Evolutionary conservation across 2,797 vertebrate genomes (phyloP).

Genomic region (Centropyge bicolor): DNA sequence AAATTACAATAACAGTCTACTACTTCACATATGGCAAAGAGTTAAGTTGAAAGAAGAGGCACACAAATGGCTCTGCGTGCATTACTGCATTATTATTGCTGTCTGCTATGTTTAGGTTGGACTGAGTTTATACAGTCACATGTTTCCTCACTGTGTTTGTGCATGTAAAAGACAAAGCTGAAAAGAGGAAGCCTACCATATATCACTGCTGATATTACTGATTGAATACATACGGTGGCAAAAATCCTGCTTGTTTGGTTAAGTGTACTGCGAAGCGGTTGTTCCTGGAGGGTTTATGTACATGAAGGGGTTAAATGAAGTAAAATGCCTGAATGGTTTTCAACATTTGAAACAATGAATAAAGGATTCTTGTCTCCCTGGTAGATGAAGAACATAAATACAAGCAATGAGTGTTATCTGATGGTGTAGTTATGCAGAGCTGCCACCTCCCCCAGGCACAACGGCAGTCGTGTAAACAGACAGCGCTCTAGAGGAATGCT

Average conservation of each 20-base stretch:
- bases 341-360: conserved; percentile 64
- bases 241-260: conserved; percentile 1
- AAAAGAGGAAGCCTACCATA: conserved; percentile 17
- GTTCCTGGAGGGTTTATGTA: conserved; percentile 12
- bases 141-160: conserved; percentile 35
- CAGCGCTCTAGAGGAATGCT: conserved; percentile 85
- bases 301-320: conserved; percentile 30
- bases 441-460: conserved; percentile 71
- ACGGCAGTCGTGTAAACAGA: conserved; percentile 87
- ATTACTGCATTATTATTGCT: conserved; percentile 21
- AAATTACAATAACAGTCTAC: neutral
- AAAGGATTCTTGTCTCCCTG: conserved; percentile 61
- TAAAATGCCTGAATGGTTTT: conserved; percentile 33
- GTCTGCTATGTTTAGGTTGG: conserved; percentile 19
- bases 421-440: conserved; percentile 75
- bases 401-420: conserved; percentile 76
- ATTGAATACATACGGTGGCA: neutral
- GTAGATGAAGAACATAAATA: conserved; percentile 75
- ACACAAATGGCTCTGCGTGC: neutral
- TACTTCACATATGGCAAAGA: neutral
- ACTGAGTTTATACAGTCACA: conserved; percentile 23
- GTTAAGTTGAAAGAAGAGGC: conserved; percentile 3
- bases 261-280: conserved; percentile 4
- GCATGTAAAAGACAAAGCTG: conserved; percentile 39
- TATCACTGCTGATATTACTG: conserved; percentile 6